Base-by-base conservation (phyloP, 2,113 vertebrate genomes). In the Phasianus colchicus region DNA sequence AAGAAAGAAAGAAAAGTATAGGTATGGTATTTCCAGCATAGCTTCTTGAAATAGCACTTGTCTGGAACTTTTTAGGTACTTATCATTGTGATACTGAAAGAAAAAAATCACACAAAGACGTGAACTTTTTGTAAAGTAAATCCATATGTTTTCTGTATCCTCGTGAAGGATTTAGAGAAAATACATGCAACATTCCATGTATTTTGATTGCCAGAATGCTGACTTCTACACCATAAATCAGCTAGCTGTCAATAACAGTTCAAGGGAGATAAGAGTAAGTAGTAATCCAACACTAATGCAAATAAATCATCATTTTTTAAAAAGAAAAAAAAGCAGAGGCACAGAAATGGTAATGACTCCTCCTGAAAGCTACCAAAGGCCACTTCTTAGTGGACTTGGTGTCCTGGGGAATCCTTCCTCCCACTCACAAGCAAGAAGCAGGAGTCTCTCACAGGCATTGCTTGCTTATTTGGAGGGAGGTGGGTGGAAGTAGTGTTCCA, bases 121-220 rank as follows among this genome's bases (percentile, higher is more conserved):
- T 32, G 25, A 45, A 47, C 14, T 19, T 57, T 83, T 34, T 14
- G 14, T n/a, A 36, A 83, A 11, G 16, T 61, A 76, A 76, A 86
- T 21, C 15, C 32, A 36, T n/a, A 21, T 7, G 30, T n/a, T 27
- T 57, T 72, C 63, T 52, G 2, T 48, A 72, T 15, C 12, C 45
- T 27, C 30, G 36, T 13, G 12, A 3, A 73, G 12, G 8, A 43
- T 57, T 81, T 74, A 5, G 14, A 63, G 18, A 70, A 32, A 78
- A 2, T 25, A 22, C 10, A 25, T 5, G 11, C 43, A 65, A 40
- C 5, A 38, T 22, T n/a, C 6, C 2, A 4, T 19, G 2, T 29
- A 29, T 69, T 88, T 2, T 69, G 19, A 78, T 15, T 21, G 65
- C 18, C 20, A 50, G 34, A 86, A 48, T 21, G 2, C 32, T 80